Conservation (phyloP, 2,888 invertebrate genomes). For the Cactoblastis cactorum region DNA sequence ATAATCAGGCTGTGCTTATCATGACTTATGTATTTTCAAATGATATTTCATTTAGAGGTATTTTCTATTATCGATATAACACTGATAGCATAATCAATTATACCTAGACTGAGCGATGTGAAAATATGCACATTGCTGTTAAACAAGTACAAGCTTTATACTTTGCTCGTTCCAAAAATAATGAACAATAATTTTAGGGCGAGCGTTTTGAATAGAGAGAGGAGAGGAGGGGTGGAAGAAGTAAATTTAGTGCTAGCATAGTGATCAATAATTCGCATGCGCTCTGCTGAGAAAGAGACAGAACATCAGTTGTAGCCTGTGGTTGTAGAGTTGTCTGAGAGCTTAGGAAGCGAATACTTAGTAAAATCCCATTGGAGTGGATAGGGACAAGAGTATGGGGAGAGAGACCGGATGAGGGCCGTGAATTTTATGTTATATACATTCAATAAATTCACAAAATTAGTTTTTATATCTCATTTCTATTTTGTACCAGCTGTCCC, state of each 20-base stretch:
- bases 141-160: no score
- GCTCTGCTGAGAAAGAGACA: background rate
- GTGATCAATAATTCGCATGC: constrained; percentile 9
- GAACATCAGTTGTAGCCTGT: background rate
- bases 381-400: background rate
- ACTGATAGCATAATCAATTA: background rate
- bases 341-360: no score
- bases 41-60: no score
- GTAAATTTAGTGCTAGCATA: constrained; percentile 4
- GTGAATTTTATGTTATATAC: no score
- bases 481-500: no score
- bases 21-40: no score
- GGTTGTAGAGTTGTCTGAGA: background rate
- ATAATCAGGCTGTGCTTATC: background rate
- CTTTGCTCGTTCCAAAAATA: no score
- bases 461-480: no score
- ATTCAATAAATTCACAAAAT: no score
- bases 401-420: background rate
- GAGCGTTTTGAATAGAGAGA: background rate
- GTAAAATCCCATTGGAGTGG: background rate
- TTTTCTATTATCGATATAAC: background rate
- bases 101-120: background rate
- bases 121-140: no score
- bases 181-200: background rate
- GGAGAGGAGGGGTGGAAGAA: constrained; percentile 1